phyloP scores from a whole-genome alignment of 37 sponge, comb jelly and placozoan genomes.

The Ephydatia muelleri region DNA sequence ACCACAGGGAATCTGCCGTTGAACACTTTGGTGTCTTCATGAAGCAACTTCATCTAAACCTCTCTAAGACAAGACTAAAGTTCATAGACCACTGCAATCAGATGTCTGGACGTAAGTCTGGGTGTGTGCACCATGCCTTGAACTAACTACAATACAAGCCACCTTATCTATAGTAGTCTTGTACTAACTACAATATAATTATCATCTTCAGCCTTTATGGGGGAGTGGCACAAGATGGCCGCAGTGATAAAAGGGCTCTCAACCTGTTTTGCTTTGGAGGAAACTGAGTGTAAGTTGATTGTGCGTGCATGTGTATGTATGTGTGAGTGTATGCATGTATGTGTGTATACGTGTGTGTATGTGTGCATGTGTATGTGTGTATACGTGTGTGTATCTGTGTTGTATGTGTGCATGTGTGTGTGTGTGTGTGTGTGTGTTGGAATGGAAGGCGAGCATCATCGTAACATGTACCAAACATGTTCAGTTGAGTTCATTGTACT shows the following conservation, averaged over 20 bases:
- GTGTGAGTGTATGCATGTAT: too few relatives aligned
- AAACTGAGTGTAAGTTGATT: constrained; percentile 52
- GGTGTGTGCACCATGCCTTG: neutral
- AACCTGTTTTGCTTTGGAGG: constrained; percentile 56
- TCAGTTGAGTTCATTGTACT: too few relatives aligned
- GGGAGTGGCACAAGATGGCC: constrained; percentile 74
- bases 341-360: too few relatives aligned
- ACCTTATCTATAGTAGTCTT: neutral
- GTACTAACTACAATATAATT: neutral
- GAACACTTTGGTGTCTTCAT: constrained; percentile 73
- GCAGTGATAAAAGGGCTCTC: constrained; percentile 54
- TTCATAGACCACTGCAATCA: constrained; percentile 81
- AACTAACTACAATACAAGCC: neutral
- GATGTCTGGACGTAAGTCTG: constrained; percentile 91
- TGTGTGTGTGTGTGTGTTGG: too few relatives aligned
- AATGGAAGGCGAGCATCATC: too few relatives aligned
- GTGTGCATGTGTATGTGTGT: too few relatives aligned
- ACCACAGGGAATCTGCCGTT: constrained; percentile 49
- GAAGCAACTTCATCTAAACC: constrained; percentile 33
- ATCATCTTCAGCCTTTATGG: constrained; percentile 60
- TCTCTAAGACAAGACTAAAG: constrained; percentile 53
- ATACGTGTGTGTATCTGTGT: too few relatives aligned
- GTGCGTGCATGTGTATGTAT: neutral
- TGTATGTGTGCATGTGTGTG: too few relatives aligned
- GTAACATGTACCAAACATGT: too few relatives aligned